Conservation (phyloP, 2,113 vertebrate genomes). For the Phyllostomus hastatus region DNA sequence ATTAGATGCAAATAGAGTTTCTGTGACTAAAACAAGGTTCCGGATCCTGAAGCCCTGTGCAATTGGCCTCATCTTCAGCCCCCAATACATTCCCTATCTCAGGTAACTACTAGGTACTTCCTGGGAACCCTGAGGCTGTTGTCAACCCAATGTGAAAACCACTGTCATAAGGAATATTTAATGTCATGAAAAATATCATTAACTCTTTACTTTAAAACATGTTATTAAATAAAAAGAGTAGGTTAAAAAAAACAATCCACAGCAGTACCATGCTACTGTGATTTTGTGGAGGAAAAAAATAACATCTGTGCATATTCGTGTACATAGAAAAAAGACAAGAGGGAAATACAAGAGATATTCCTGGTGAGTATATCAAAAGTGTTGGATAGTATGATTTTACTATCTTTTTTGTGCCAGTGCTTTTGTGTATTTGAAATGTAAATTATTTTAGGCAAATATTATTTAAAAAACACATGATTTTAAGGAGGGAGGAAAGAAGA, state of each 20-base stretch:
- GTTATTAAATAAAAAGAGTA: not conserved
- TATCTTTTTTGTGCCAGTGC: not conserved
- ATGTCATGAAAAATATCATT: not conserved
- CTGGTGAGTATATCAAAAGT: not conserved
- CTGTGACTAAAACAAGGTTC: not conserved
- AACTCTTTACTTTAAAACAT: slow-evolving; percentile 23
- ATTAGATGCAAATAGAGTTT: not conserved
- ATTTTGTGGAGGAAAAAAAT: not conserved
- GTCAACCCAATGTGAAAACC: not conserved
- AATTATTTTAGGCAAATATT: not conserved
- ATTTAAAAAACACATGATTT: not conserved
- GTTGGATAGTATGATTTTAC: not conserved
- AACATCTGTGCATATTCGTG: not conserved
- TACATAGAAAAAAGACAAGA: not conserved
- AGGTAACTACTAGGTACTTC: not conserved
- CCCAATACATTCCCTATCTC: not conserved
- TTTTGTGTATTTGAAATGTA: not conserved
- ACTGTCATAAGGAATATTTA: not conserved
- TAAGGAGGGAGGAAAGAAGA: not conserved
- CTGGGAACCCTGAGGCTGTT: not conserved
- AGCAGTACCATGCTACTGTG: not conserved
- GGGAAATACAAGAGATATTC: not conserved
- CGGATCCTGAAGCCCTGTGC: not conserved
- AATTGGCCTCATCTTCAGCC: fast-evolving
- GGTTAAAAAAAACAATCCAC: not conserved